Evolutionary conservation across 2,888 invertebrate genomes (phyloP).

Genomic region (Chirona hameri): DNA sequence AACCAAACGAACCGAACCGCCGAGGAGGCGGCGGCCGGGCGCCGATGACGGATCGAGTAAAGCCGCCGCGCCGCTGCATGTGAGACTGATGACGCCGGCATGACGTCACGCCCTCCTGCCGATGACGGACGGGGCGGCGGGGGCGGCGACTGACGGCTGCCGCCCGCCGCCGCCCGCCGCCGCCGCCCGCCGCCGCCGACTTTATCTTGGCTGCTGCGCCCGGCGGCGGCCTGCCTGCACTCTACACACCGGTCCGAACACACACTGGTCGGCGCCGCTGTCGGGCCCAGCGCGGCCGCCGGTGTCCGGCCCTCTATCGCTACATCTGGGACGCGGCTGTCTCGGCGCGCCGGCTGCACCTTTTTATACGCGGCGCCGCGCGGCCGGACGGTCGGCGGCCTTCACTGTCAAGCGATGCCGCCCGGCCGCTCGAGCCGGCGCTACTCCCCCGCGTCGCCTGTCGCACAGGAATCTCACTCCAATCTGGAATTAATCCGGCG

Average conservation of each 20-base stretch:
- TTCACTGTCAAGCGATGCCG: neutral
- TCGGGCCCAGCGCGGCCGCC: neutral
- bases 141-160: neutral
- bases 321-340: neutral
- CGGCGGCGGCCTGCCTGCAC: neutral
- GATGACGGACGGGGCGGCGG: neutral
- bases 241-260: neutral
- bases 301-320: neutral
- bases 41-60: neutral
- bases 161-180: neutral
- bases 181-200: neutral
- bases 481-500: neutral
- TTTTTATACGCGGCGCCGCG: neutral
- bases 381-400: neutral
- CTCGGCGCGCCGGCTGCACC: neutral
- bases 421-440: no score
- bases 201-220: neutral
- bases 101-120: neutral
- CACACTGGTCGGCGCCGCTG: neutral
- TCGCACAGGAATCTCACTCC: no score
- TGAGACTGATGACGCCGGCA: neutral
- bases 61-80: no score
- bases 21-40: no score
- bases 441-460: no score
- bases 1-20: no score